Evolutionary conservation across 2,888 invertebrate species (phyloP).

Genomic region (Cataglyphis altisquamis): DNA sequence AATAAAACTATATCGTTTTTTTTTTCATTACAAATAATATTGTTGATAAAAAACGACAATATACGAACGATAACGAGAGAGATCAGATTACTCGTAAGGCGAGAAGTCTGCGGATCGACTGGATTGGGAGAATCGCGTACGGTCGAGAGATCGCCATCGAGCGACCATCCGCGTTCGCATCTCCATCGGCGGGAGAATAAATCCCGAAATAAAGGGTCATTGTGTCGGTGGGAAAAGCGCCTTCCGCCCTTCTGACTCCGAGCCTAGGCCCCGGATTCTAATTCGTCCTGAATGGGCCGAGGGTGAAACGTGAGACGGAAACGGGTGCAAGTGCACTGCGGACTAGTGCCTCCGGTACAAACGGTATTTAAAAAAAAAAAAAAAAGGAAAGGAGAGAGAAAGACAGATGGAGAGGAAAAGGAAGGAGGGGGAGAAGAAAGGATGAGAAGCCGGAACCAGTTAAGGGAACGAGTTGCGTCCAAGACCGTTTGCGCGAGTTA

Average conservation of each 20-base stretch:
- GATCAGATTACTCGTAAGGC: not conserved
- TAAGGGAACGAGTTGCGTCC: conserved; percentile 69
- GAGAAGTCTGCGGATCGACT: not conserved
- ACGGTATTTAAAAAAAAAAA: conserved; percentile 64
- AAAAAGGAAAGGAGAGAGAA: not conserved
- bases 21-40: not conserved
- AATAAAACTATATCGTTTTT: not conserved
- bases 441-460: conserved; percentile 76
- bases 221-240: conserved; percentile 77
- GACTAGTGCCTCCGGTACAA: conserved; percentile 39
- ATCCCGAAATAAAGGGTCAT: conserved; percentile 64
- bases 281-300: conserved; percentile 68
- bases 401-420: conserved; percentile 48
- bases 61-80: not conserved
- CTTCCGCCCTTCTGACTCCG: conserved; percentile 73
- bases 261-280: conserved; percentile 53
- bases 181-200: conserved; percentile 13
- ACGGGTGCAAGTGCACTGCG: conserved; percentile 79
- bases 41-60: not conserved
- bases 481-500: conserved; percentile 30
- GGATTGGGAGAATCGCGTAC: conserved; percentile 13
- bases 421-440: conserved; percentile 55
- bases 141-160: conserved; percentile 27
- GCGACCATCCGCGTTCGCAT: conserved; percentile 9
- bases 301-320: conserved; percentile 80